These are phyloP conservation scores for Trilocha varians DNA, from an alignment of 2,888 invertebrate species.

Conservation along the genomic window DNA sequence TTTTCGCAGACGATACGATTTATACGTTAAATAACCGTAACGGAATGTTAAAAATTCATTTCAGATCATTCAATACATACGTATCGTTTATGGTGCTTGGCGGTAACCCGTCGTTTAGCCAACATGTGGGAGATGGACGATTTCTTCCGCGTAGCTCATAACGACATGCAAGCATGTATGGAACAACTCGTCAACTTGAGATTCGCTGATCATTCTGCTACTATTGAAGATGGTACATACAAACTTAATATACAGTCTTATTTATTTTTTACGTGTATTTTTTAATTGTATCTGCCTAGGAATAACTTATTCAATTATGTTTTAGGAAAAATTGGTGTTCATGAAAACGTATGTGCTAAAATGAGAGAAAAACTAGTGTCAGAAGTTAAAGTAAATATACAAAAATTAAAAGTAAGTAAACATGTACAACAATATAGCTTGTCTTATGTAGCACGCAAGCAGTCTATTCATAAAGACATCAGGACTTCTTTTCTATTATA, in stretches of 20 bases:
- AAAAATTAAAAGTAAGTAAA: slow-evolving; percentile 82
- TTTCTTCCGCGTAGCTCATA: slow-evolving; percentile 80
- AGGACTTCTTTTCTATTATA: no score
- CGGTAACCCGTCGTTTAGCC: slow-evolving; percentile 80
- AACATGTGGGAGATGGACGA: slow-evolving; percentile 83
- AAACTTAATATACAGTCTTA: background rate
- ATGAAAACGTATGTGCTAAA: slow-evolving; percentile 85
- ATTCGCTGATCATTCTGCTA: slow-evolving; percentile 74
- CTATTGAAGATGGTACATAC: slow-evolving; percentile 62
- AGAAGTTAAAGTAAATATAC: slow-evolving; percentile 83
- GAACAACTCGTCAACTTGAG: slow-evolving; percentile 71
- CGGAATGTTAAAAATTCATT: background rate
- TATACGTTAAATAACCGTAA: background rate
- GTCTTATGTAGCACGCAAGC: no score
- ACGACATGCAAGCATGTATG: slow-evolving; percentile 76
- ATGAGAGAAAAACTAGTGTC: slow-evolving; percentile 86
- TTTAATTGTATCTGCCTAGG: no score
- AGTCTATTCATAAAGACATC: no score
- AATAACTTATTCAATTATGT: no score
- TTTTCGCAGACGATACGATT: no score
- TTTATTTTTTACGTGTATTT: no score
- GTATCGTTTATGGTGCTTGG: slow-evolving; percentile 83
- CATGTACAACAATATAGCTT: no score
- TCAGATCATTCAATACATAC: slow-evolving; percentile 86
- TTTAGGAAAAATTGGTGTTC: slow-evolving; percentile 77